Conservation (phyloP, 2,797 vertebrate species). For the Cossypha dichroa region DNA sequence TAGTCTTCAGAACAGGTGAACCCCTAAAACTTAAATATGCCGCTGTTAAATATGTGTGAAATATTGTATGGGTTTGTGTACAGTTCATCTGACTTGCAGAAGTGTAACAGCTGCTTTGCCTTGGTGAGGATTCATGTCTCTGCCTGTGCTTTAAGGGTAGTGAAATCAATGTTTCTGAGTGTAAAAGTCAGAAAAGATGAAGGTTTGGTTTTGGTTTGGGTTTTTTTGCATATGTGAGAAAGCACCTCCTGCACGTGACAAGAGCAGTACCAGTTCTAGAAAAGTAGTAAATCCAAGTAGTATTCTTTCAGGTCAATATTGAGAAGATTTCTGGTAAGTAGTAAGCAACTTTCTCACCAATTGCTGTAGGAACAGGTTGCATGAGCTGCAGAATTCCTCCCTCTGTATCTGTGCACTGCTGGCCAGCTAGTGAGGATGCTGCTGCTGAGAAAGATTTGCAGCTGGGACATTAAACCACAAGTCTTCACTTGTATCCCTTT, state of each 20-base stretch:
- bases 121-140: background rate
- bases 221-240: background rate
- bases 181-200: background rate
- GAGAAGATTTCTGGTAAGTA: background rate
- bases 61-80: background rate
- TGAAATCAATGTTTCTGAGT: background rate
- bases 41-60: background rate
- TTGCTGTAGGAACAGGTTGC: background rate
- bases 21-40: background rate
- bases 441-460: background rate
- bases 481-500: background rate
- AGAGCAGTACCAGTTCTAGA: background rate
- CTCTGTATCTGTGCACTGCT: background rate
- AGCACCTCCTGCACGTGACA: background rate
- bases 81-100: background rate
- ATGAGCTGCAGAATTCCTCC: background rate
- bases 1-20: conserved; percentile 20
- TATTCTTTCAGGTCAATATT: background rate
- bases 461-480: background rate
- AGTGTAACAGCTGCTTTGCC: background rate
- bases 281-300: background rate
- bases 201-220: background rate
- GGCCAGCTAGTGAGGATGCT: background rate
- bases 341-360: background rate
- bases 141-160: background rate